Evolutionary conservation across 2,797 vertebrate species (phyloP), one percentile per base, ranked within the genome.

Genomic region (Lepus townsendii): DNA sequence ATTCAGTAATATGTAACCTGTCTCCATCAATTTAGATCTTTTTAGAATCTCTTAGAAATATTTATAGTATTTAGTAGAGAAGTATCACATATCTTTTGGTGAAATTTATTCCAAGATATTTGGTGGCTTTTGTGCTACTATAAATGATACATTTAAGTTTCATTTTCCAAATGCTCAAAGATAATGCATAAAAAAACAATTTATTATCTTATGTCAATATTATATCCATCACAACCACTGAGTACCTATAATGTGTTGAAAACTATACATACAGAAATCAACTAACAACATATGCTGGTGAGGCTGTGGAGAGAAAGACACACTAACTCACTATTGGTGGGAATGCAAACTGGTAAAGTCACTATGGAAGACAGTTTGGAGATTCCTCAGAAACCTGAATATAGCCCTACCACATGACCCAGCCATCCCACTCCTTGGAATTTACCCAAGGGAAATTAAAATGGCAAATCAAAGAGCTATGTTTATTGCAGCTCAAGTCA

Each of bases 181-280:
- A 24, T 77, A 38, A 2, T 68, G 32, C 69, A 86, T n/a, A 69
- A 24, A 83, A 62, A 72, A n/a, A 57, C 4, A 66, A 62, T 68
- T 32, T 69, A 78, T 62, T 78, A 66, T 79, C 93, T 93, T 89
- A 80, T 80, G 47, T 63, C 78, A 50, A 63, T 66, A 52, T 16
- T 57, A 20, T 77, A 62, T 85, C 50, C 95, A 1, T 83, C 50
- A 68, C 13, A 54, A 82, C 7, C 32, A 42, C 65, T 85, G 57
- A 42, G 9, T 90, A 65, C 17, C 32, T 90, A 3, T 35, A 73
- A 86, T 77, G 17, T 89, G 19, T 30, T 26, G 19, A 14, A 91
- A 88, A 91, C 24, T 66, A 83, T 35, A 76, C 38, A 42, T 42
- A 42, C 42, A 42, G 42, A 42, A 42, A 42, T 42, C 42, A 42